Base-by-base conservation (phyloP, 1,140 invertebrate species). In the Drosophila pseudoananassae region DNA sequence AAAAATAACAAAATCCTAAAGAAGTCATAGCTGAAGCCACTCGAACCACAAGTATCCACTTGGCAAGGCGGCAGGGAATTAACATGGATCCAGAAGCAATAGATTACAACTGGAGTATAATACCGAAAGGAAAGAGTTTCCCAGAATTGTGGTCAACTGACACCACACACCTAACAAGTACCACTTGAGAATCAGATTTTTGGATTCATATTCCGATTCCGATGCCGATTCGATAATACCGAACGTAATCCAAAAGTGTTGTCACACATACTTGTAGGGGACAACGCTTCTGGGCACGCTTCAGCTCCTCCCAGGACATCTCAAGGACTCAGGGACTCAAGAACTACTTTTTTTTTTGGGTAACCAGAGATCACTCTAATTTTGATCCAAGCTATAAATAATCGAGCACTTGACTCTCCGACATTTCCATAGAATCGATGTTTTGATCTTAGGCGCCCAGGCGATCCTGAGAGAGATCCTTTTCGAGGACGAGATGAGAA, bases 321-420 rank as follows among this genome's bases (percentile, higher is more conserved):
- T 10, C 27, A 6, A 4, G 14, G 14, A 1, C 51, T 33, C 23
- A 20, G 23, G 29, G 29, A 46, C 15, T 25, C 54, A 25, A 71
- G 76, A 51, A 20, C 20, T 20, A 20, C 20, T 20, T 20, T 20
- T 72, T 73, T 51, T 29, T 31, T 43, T 52, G 38, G 49, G 65
- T 68, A 76, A 81, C 59, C 60, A 61, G 65, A 66, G 78, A 87
- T 69, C 55, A 60, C 72, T 87, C 81, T 85, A 87, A 90, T 85
- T 90, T 87, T 76, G 58, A 82, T 79, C 78, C 65, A 69, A 72
- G 52, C 65, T 82, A 78, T 90, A 90, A 90, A 90, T 90, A 90
- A 80, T 85, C 66, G 40, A 12, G 52, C 76, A 87, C 83, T 87
- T 87, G 82, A 78, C 70, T 65, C 45, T 38, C 3, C 57, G 65